Evolutionary conservation across 2,113 vertebrate genomes (phyloP).

Genomic region (Ginglymostoma cirratum): DNA sequence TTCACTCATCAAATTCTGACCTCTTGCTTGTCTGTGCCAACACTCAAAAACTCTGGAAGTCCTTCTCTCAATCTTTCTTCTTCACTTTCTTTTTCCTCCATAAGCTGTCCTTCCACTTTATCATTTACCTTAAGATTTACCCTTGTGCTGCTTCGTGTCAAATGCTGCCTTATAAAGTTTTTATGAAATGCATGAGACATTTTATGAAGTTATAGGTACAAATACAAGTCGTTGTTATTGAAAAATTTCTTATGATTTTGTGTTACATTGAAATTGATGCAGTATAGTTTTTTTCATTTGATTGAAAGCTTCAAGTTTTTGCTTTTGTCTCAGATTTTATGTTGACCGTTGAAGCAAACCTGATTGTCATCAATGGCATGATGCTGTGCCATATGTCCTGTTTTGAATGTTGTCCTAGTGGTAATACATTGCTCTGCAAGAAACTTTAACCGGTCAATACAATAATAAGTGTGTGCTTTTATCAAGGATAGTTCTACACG

Average conservation of each 20-base stretch:
- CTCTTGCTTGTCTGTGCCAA: not conserved
- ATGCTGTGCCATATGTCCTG: not conserved
- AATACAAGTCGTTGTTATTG: not conserved
- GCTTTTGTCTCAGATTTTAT: not conserved
- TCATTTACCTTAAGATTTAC: too few species aligned
- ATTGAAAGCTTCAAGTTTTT: not conserved
- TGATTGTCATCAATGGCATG: not conserved
- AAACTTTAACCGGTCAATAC: not conserved
- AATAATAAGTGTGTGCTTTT: not conserved
- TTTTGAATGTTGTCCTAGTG: not conserved
- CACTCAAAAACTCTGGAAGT: too few species aligned
- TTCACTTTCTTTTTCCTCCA: too few species aligned
- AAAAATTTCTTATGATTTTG: not conserved
- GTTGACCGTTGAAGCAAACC: not conserved
- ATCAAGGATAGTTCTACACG: not conserved
- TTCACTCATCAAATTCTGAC: not conserved
- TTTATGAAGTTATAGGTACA: not conserved
- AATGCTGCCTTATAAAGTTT: not conserved
- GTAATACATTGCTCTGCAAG: not conserved
- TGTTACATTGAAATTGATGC: not conserved
- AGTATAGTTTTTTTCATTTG: not conserved
- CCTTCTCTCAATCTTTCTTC: too few species aligned
- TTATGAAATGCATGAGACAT: not conserved
- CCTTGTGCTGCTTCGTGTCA: not conserved
- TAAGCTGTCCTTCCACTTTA: too few species aligned